Conservation (phyloP, 2,797 vertebrate genomes). For the Gallirallus australis region DNA sequence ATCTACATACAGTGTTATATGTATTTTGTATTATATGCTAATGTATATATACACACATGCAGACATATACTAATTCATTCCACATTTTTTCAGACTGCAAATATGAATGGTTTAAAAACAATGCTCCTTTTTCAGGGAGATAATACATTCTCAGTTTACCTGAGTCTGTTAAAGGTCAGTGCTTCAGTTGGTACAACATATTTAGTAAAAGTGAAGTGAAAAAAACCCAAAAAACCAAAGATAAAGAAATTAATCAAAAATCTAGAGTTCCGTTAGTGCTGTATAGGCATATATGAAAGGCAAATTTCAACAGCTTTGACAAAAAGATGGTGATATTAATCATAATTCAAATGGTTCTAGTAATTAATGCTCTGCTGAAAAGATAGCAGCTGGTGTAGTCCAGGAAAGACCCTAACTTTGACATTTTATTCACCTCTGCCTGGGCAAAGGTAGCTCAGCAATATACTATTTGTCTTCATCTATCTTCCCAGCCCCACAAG, state of each 20-base stretch:
- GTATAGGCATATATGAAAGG: not conserved
- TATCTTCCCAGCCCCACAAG: constrained; percentile 53
- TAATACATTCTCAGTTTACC: not conserved
- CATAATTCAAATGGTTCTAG: constrained; percentile 18
- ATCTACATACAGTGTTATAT: accelerated
- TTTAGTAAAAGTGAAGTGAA: not conserved
- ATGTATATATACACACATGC: not conserved
- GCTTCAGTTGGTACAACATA: not conserved
- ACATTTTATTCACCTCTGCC: constrained; percentile 52
- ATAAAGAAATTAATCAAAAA: not conserved
- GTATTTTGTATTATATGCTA: not conserved
- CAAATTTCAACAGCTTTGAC: constrained; percentile 48
- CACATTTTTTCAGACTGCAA: not conserved
- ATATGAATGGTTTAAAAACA: not conserved
- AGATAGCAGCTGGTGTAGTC: not conserved
- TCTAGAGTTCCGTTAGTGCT: not conserved
- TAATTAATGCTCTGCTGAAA: not conserved
- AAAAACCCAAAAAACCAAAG: no score
- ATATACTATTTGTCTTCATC: constrained; percentile 72
- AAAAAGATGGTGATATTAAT: constrained; percentile 45
- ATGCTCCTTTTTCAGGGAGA: not conserved
- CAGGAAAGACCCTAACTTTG: constrained; percentile 15
- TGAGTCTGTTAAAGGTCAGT: not conserved
- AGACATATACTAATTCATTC: not conserved
- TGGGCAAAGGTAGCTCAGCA: constrained; percentile 3